These are phyloP conservation scores for Mythimna pallens DNA, from an alignment of 2,888 invertebrate genomes.

Conservation along the genomic window DNA sequence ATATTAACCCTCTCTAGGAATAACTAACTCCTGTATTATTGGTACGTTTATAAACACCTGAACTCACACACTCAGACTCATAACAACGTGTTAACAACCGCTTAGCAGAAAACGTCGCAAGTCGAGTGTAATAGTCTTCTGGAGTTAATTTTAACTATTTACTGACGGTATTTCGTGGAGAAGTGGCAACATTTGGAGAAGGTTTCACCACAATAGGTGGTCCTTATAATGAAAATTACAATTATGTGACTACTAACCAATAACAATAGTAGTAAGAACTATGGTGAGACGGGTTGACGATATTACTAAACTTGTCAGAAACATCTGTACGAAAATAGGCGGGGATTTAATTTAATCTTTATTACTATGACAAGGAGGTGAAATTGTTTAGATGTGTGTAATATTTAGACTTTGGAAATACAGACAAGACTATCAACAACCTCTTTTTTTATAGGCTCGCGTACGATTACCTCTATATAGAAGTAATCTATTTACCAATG, in stretches of 20 bases:
- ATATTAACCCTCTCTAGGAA: too few relatives aligned
- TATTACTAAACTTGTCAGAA: neutral
- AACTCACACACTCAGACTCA: too few relatives aligned
- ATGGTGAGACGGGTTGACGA: neutral
- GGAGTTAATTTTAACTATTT: neutral
- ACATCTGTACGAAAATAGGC: neutral
- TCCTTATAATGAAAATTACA: conserved; percentile 9
- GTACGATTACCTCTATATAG: too few relatives aligned
- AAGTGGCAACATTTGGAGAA: neutral
- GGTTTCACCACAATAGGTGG: neutral
- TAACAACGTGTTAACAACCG: too few relatives aligned
- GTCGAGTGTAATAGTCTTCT: neutral
- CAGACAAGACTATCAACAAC: too few relatives aligned
- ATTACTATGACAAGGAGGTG: too few relatives aligned
- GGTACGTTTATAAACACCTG: too few relatives aligned
- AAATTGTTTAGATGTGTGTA: neutral
- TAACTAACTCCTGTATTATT: too few relatives aligned
- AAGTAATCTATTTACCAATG: too few relatives aligned
- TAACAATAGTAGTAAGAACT: neutral
- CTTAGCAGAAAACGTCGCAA: neutral
- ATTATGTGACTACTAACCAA: neutral
- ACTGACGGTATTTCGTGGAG: neutral
- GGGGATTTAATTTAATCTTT: neutral
- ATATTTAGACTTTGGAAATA: too few relatives aligned
- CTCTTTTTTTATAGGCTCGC: too few relatives aligned